Base-by-base conservation (phyloP, 2,113 vertebrate genomes). In the Sciurus niger region DNA sequence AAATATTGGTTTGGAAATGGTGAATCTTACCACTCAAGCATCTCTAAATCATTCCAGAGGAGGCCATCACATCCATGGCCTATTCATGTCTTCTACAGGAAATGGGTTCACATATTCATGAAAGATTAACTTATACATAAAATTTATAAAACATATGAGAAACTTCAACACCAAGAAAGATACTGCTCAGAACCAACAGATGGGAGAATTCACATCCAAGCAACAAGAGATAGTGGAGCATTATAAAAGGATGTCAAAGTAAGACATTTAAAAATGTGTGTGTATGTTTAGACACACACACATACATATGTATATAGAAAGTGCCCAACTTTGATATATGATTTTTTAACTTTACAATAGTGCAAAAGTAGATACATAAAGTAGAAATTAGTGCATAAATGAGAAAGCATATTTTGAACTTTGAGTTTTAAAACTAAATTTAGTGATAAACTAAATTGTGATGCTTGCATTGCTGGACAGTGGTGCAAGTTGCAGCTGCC, bases 41-140 rank as follows among this genome's bases (percentile, higher is more conserved):
- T 86, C 46, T 73, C 92, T 87, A 40, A 96, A 63, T 51, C 22
- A 55, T 34, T 73, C 76, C 8, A 67, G 72, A 93, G 22, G 48
- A 91, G 37, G 22, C 48, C 60, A 17, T 93, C 43, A 85, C 1
- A 68, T 14, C 5, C 67, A 78, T 74, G 20, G 7, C 60, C 18
- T 92, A 43, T 63, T 83, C 86, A 58, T 73, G 9, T 87, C 60
- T 94, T 89, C 65, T 70, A 10, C 28, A 94, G 55, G 87, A 96
- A 86, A 82, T 92, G 48, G 86, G 24, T 46, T 83, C 74, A 84
- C 24, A 87, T 79, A n/a, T 95, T 73, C 30, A 63, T 58, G n/a
- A 32, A 92, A 70, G 34, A 89, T 89, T 22, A 96, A 67, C 34
- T 78, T 22, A 40, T 78, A 85, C 34, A 89, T 79, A 70, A 79